Conservation (phyloP, 2,113 vertebrate genomes). For the Sterrhoptilus dennistouni region DNA sequence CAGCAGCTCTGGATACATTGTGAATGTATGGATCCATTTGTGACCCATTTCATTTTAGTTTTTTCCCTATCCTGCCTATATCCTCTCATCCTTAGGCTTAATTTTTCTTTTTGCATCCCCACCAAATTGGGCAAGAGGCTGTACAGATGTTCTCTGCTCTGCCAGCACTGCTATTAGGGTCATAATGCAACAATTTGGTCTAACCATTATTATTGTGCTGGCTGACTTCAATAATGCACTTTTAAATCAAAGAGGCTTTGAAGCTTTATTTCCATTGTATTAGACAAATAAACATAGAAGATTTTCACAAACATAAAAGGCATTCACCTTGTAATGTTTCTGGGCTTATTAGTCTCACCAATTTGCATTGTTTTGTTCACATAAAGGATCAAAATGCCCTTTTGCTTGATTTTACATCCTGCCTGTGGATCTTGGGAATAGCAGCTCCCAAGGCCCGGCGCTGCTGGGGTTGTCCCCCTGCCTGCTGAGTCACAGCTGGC, state of each 20-base stretch:
- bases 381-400: constrained; percentile 66
- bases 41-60: neutral
- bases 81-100: neutral
- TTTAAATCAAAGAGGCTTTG: constrained; percentile 61
- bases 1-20: neutral
- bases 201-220: constrained; percentile 1
- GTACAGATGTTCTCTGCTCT: neutral
- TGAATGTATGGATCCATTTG: neutral
- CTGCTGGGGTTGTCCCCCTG: neutral
- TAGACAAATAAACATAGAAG: constrained; percentile 49
- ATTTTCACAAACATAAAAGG: constrained; percentile 42
- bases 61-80: neutral
- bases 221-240: constrained; percentile 6
- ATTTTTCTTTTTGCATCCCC: neutral
- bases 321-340: constrained; percentile 50
- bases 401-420: constrained; percentile 35
- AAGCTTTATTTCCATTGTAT: constrained; percentile 47
- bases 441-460: neutral
- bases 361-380: constrained; percentile 63
- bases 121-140: neutral
- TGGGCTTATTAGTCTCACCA: constrained; percentile 47
- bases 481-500: constrained; percentile 13
- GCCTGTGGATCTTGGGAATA: neutral
- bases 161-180: neutral
- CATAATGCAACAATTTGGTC: neutral